Percentiles rank a stretch among this genome's conserved stretches.
Evolutionary conservation across 2,113 vertebrate species (phyloP).

Genomic region (Semnopithecus entellus): DNA sequence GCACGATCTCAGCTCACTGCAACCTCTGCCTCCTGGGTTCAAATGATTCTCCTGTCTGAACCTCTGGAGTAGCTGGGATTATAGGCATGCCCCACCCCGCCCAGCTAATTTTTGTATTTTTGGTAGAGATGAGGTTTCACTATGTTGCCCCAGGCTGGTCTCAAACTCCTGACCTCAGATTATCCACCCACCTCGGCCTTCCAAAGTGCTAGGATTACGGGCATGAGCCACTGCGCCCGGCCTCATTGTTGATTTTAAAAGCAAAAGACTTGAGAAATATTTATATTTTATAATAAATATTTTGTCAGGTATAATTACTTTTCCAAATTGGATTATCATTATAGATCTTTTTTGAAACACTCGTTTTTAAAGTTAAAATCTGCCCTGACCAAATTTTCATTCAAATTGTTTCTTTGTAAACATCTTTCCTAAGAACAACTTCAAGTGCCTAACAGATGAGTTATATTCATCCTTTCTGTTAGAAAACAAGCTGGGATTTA

Average conservation of each 20-base stretch:
- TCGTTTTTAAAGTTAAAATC: background rate
- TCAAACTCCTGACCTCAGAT: too few species aligned
- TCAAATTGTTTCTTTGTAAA: conserved; percentile 34
- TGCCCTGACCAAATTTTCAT: background rate
- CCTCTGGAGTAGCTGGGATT: too few species aligned
- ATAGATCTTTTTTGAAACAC: conserved; percentile 2
- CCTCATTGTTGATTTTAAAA: conserved; percentile 31
- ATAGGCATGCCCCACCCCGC: too few species aligned
- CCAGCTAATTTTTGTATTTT: too few species aligned
- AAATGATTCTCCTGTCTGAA: too few species aligned
- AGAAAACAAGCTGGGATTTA: conserved; percentile 25
- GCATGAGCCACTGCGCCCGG: too few species aligned
- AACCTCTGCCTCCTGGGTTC: too few species aligned
- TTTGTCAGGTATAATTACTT: background rate
- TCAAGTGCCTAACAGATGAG: background rate
- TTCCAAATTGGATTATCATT: conserved; percentile 30
- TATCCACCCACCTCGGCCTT: too few species aligned
- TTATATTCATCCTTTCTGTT: background rate
- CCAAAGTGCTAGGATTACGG: too few species aligned
- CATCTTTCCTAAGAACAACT: conserved; percentile 1
- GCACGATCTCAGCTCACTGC: too few species aligned
- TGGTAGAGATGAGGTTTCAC: too few species aligned
- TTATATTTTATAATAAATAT: background rate
- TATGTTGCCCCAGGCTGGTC: too few species aligned
- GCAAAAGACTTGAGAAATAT: background rate